These are phyloP conservation scores for Artibeus lituratus DNA, from an alignment of 2,797 vertebrate species.

Conservation along the genomic window DNA sequence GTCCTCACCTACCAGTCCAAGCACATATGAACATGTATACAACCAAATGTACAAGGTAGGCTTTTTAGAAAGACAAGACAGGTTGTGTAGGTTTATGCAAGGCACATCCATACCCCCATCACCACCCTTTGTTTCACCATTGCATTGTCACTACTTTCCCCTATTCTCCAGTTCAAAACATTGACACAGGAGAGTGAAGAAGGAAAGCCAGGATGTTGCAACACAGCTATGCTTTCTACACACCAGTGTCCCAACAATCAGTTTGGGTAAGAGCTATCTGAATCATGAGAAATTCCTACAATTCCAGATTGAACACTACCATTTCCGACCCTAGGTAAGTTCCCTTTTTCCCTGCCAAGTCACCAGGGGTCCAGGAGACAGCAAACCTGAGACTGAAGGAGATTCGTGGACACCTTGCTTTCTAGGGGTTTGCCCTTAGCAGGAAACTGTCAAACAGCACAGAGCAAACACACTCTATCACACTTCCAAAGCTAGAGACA, in stretches of 20 bases:
- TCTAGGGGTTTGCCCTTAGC: neutral
- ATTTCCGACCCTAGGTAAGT: neutral
- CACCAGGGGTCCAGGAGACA: neutral
- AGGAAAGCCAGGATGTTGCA: neutral
- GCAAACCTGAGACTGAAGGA: neutral
- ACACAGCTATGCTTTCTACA: constrained; percentile 38
- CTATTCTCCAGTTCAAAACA: neutral
- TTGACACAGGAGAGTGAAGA: neutral
- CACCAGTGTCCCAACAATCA: neutral
- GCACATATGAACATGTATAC: neutral
- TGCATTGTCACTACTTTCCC: neutral
- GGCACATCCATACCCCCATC: neutral
- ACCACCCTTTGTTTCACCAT: neutral
- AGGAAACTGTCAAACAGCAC: neutral
- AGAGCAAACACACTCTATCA: neutral
- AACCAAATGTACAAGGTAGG: neutral
- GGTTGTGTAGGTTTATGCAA: neutral
- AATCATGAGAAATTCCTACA: neutral
- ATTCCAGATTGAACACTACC: neutral
- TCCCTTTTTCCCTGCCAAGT: neutral
- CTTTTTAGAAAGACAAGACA: neutral
- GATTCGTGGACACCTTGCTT: neutral
- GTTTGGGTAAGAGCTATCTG: constrained; percentile 2
- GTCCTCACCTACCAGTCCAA: neutral
- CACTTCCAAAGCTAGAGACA: neutral